Base-by-base conservation (phyloP, 2,888 invertebrate genomes). In the Eristalis tenax region DNA sequence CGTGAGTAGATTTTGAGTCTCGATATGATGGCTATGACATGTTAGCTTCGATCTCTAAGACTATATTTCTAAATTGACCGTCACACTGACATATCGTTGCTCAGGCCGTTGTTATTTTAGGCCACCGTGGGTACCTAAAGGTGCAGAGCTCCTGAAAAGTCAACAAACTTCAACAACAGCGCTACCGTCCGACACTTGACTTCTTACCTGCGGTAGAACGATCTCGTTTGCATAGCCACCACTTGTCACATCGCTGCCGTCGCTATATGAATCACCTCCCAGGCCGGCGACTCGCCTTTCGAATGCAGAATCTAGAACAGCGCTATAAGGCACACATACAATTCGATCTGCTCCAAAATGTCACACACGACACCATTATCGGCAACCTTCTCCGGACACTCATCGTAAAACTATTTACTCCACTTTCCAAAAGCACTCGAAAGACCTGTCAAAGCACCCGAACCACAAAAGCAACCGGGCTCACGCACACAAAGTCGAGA, bases 361-460 rank as follows among this genome's bases (percentile, higher is more conserved):
- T 56, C 65, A 68, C 80, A 73, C 38, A 56, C 68, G 50, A 11
- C 68, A 56, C 28, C 28, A 68, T 32, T 38, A 22, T 18, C 4
- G 35, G 22, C 28, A 68, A 56, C n/a, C 71, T 38, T 28, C 22
- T 23, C 28, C 32, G 70, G 50, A 10, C 73, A 73, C 73, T 80
- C 65, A 59, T 64, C 43, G 26, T 32, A 57, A 38, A 75, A 64
- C 40, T 69, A 69, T 75, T 81, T 81, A 81, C 81, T 69, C 74
- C 63, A 75, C 81, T 81, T 75, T 81, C 81, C 74, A 74, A 74
- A 80, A 75, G 57, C 81, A 81, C 81, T 81, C 81, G 40, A 81
- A 75, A 81, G 81, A 81, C 81, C 81, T 81, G 74, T 69, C 74
- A 81, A 59, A 59, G 59, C 59, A 59, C 59, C 59, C 59, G 59